A percentile compares a stretch with the other conserved stretches of the same genome.
Evolutionary conservation across 2,888 invertebrate species (phyloP).

Genomic region (Drosophila paramelanica): DNA sequence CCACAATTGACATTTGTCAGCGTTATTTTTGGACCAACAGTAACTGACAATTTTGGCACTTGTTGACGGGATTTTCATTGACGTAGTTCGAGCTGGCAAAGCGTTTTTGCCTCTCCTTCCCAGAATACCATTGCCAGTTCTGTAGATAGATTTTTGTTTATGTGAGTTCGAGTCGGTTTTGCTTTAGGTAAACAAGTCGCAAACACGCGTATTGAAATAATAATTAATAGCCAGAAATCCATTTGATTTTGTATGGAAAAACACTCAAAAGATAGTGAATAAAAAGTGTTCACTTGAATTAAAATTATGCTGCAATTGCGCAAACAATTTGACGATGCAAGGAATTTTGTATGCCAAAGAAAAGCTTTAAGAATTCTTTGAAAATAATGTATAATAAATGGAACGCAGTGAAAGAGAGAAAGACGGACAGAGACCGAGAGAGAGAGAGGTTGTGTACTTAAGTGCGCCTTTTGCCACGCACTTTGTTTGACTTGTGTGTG

Average conservation of each 20-base stretch:
- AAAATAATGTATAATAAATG: background rate
- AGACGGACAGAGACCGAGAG: too few relatives aligned
- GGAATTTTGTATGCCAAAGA: slow-evolving; percentile 1
- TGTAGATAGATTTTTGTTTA: background rate
- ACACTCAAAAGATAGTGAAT: background rate
- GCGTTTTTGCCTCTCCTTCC: slow-evolving; percentile 1
- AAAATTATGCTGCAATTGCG: background rate
- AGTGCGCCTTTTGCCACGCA: slow-evolving; percentile 62
- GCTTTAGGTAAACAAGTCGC: background rate
- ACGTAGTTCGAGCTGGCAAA: slow-evolving; percentile 1
- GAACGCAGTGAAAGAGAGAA: too few relatives aligned
- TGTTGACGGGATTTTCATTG: slow-evolving; percentile 4
- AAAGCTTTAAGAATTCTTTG: slow-evolving; percentile 4
- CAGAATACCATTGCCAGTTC: background rate
- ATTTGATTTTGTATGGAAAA: background rate
- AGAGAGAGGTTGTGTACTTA: slow-evolving; percentile 24
- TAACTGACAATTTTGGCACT: slow-evolving; percentile 3
- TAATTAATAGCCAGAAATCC: too few relatives aligned
- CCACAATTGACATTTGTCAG: slow-evolving; percentile 32
- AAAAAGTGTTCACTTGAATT: too few relatives aligned
- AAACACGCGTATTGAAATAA: background rate
- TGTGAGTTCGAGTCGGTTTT: background rate
- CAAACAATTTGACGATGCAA: background rate
- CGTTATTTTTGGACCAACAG: slow-evolving; percentile 22
- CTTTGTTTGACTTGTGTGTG: slow-evolving; percentile 54